These are phyloP conservation scores for Lacerta viridis DNA, from an alignment of 2,797 vertebrate species.

Conservation along the genomic window DNA sequence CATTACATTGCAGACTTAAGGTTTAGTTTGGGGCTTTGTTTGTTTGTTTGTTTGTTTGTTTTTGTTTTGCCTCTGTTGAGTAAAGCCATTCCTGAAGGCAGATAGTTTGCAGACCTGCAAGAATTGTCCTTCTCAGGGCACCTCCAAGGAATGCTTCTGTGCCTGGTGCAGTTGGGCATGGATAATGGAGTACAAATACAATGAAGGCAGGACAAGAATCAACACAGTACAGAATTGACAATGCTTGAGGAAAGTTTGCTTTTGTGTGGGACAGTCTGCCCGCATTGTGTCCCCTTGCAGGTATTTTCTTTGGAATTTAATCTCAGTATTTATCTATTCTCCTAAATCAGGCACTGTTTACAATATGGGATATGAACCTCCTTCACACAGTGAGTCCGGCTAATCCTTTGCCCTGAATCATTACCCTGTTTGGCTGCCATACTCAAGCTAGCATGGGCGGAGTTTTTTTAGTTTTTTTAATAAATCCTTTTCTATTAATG, in stretches of 20 bases:
- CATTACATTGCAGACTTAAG: background rate
- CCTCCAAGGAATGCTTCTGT: slow-evolving; percentile 55
- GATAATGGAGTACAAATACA: slow-evolving; percentile 63
- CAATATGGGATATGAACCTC: background rate
- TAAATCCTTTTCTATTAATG: background rate
- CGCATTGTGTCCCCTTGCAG: background rate
- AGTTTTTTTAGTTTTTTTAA: too few species aligned
- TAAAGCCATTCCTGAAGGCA: slow-evolving; percentile 10
- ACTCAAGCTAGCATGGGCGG: background rate
- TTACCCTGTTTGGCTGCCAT: slow-evolving; percentile 4
- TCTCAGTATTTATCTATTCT: background rate
- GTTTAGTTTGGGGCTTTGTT: background rate
- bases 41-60: too few species aligned
- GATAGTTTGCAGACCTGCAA: slow-evolving; percentile 42
- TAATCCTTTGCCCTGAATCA: slow-evolving; percentile 1
- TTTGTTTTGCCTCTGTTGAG: background rate
- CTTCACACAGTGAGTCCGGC: background rate
- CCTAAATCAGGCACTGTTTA: background rate
- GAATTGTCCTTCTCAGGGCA: slow-evolving; percentile 51
- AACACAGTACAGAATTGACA: background rate
- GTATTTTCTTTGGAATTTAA: slow-evolving; percentile 6
- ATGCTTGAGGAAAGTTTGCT: slow-evolving; percentile 38
- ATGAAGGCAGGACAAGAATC: slow-evolving; percentile 47
- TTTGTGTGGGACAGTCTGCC: slow-evolving; percentile 1
- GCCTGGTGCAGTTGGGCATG: slow-evolving; percentile 40